A percentile compares a stretch with the other conserved stretches of the same genome.
Conservation (phyloP, 2,113 vertebrate genomes). For the Mustela nigripes region DNA sequence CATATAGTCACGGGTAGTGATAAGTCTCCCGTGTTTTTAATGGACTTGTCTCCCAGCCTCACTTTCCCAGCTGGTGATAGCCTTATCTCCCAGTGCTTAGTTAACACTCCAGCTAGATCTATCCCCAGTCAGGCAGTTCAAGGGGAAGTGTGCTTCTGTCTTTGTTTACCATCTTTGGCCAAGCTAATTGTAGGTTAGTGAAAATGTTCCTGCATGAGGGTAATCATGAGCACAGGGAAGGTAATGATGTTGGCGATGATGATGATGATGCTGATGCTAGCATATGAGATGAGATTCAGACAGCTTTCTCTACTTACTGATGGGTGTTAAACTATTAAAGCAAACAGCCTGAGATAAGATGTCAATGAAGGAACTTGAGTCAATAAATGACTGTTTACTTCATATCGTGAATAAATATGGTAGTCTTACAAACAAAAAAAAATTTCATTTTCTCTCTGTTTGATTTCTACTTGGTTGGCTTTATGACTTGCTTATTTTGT, state of each 20-base stretch:
- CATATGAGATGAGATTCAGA: background rate
- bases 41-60: slow-evolving; percentile 53
- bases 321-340: slow-evolving; percentile 53
- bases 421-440: background rate
- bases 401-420: slow-evolving; percentile 34
- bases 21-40: slow-evolving; percentile 11
- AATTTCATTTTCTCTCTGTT: slow-evolving; percentile 74
- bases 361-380: slow-evolving; percentile 60
- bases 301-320: background rate
- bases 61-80: slow-evolving; percentile 38
- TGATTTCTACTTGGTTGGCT: slow-evolving; percentile 74
- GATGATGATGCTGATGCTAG: slow-evolving; percentile 14
- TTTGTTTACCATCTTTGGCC: slow-evolving; percentile 60
- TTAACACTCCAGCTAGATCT: background rate
- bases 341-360: slow-evolving; percentile 62
- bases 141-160: background rate
- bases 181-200: slow-evolving; percentile 9
- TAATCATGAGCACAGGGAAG: background rate
- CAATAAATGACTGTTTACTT: slow-evolving; percentile 70
- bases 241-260: background rate
- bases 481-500: slow-evolving; percentile 80
- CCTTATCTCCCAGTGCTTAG: slow-evolving; percentile 47
- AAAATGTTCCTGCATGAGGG: background rate
- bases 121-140: background rate
- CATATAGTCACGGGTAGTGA: background rate